Percentiles rank a stretch among this genome's conserved stretches.
Conservation (phyloP, 2,113 vertebrate species). For the Rousettus leschenaultii region DNA sequence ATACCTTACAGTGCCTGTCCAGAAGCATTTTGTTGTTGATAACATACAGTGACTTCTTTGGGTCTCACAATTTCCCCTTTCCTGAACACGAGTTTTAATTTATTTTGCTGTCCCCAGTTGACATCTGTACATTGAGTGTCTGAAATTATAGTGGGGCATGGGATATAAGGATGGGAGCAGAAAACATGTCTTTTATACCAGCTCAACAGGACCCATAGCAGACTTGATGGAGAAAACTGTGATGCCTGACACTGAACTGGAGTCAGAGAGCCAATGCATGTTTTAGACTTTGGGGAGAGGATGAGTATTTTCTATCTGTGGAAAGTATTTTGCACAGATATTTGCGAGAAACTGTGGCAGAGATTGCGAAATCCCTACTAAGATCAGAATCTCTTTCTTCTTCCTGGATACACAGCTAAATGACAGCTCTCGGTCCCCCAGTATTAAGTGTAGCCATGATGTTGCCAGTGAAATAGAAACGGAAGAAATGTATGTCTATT, state of each 20-base stretch:
- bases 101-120: background rate
- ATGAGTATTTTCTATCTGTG: background rate
- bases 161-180: background rate
- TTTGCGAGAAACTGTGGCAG: background rate
- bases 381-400: background rate
- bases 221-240: background rate
- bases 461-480: background rate
- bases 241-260: background rate
- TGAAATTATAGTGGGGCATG: accelerated
- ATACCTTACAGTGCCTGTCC: background rate
- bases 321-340: background rate
- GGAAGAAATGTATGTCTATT: background rate
- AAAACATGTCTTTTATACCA: background rate
- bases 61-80: background rate
- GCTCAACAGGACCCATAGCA: background rate
- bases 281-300: background rate
- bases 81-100: background rate
- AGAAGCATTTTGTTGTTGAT: background rate
- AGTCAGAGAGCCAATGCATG: background rate
- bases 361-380: background rate
- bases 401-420: background rate
- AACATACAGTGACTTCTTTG: background rate
- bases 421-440: accelerated
- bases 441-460: background rate
- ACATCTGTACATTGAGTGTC: background rate